phyloP scores from a whole-genome alignment of 2,113 vertebrate species.

The Zapus hudsonius region DNA sequence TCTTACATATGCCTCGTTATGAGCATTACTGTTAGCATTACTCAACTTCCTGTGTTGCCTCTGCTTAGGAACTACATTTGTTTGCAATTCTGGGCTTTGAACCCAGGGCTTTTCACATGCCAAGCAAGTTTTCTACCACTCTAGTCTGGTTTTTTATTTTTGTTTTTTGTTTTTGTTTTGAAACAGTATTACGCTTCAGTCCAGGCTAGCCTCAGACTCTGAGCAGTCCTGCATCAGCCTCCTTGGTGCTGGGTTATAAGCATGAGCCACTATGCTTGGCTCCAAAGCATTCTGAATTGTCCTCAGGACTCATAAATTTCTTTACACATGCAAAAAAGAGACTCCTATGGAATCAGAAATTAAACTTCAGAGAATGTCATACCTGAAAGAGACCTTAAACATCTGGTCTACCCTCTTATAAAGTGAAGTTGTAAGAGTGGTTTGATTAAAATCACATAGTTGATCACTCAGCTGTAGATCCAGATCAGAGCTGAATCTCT shows the following conservation, averaged over 20 bases:
- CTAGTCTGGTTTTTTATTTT: no score
- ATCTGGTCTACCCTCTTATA: not conserved
- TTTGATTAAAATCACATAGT: not conserved
- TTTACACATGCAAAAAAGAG: not conserved
- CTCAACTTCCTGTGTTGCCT: not conserved
- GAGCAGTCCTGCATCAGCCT: not conserved
- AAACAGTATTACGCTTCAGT: no score
- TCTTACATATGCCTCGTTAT: not conserved
- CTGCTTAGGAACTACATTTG: not conserved
- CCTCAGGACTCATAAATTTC: no score
- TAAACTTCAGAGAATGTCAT: not conserved
- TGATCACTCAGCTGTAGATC: not conserved
- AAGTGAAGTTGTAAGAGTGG: not conserved
- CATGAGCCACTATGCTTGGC: not conserved
- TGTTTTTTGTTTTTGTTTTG: no score
- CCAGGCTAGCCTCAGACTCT: not conserved
- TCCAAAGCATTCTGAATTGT: no score
- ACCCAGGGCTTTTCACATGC: not conserved
- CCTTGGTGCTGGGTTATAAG: not conserved
- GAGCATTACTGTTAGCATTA: not conserved
- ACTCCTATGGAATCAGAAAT: constrained; percentile 11
- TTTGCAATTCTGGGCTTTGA: no score
- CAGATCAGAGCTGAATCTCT: not conserved
- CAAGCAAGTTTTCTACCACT: not conserved
- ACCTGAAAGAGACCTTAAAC: not conserved